phyloP scores from a whole-genome alignment of 2,113 vertebrate species.

The Furnarius figulus region DNA sequence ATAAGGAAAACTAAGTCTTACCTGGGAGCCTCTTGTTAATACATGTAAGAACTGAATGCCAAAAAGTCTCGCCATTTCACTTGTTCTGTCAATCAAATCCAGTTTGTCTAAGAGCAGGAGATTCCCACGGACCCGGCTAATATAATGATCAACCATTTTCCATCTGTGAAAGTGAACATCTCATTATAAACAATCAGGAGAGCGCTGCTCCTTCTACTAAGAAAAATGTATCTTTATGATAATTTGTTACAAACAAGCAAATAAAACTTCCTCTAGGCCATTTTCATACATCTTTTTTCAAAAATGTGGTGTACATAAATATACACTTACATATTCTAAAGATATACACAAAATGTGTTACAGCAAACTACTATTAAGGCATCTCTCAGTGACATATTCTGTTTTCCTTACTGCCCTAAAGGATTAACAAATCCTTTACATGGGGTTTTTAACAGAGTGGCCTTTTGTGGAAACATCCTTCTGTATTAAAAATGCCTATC shows the following conservation, averaged over 20 bases:
- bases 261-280: neutral
- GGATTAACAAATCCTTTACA: neutral
- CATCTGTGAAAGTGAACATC: slow-evolving; percentile 79
- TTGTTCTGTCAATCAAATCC: slow-evolving; percentile 94
- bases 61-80: slow-evolving; percentile 94
- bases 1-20: slow-evolving; percentile 48
- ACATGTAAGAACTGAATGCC: slow-evolving; percentile 98
- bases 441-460: rapidly evolving
- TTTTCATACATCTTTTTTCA: neutral
- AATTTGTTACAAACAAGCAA: neutral
- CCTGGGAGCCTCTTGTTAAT: slow-evolving; percentile 92
- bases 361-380: neutral
- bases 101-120: slow-evolving; percentile 90
- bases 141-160: slow-evolving; percentile 95
- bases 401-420: neutral
- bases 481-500: neutral
- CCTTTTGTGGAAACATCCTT: neutral
- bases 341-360: neutral
- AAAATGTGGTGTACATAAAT: neutral
- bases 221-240: neutral
- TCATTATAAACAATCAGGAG: neutral
- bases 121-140: slow-evolving; percentile 86
- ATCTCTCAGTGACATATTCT: neutral
- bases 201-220: neutral
- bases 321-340: neutral